phyloP scores from a whole-genome alignment of 2,113 vertebrate species.

The Pterophyllum scalare region DNA sequence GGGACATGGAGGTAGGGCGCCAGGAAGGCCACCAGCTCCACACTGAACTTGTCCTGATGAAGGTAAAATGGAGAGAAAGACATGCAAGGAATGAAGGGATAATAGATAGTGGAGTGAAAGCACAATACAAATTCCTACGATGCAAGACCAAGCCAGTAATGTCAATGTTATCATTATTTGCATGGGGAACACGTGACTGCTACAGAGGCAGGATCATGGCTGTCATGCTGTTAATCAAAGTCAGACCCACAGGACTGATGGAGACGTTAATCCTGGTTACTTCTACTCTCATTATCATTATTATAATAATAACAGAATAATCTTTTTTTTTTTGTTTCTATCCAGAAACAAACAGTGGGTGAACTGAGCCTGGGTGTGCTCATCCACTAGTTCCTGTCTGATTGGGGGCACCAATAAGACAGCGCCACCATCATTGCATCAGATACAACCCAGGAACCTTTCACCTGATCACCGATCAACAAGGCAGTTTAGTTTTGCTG shows the following conservation, averaged over 20 bases:
- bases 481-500: constrained; percentile 23
- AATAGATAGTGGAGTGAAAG: neutral
- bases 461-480: constrained; percentile 14
- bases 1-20: constrained; percentile 93
- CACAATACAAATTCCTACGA: neutral
- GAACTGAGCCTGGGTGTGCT: neutral
- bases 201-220: constrained; percentile 5
- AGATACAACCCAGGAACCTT: neutral
- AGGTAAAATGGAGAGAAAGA: neutral
- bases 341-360: neutral
- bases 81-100: neutral
- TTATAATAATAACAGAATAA: neutral
- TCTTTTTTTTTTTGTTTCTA: neutral
- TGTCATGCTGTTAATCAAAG: neutral
- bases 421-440: neutral
- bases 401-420: neutral
- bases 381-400: neutral
- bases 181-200: no score
- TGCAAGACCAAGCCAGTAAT: neutral
- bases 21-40: constrained; percentile 90
- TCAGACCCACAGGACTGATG: neutral
- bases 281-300: neutral
- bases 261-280: neutral
- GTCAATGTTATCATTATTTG: constrained; percentile 17
- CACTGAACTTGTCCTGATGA: constrained; percentile 78